Evolutionary conservation across 2,888 invertebrate genomes (phyloP).

Genomic region (Melieria omissa): DNA sequence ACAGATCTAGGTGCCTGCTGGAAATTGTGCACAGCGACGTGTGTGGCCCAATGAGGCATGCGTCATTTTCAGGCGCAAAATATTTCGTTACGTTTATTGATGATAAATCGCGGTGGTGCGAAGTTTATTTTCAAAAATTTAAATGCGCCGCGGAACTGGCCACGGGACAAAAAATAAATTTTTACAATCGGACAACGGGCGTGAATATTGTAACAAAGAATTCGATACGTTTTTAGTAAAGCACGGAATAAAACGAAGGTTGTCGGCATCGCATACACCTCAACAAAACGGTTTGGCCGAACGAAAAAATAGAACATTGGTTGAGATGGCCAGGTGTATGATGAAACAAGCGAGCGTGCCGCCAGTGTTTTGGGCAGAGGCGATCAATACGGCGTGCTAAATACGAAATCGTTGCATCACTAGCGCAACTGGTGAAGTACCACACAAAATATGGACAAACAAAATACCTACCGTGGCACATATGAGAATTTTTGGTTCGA

Average conservation of each 20-base stretch:
- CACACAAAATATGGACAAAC: slow-evolving; percentile 29
- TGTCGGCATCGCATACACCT: slow-evolving; percentile 42
- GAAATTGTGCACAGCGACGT: slow-evolving; percentile 40
- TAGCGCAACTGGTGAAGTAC: slow-evolving; percentile 33
- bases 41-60: slow-evolving; percentile 38
- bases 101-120: slow-evolving; percentile 37
- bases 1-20: slow-evolving; percentile 27
- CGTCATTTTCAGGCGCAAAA: slow-evolving; percentile 25
- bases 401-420: slow-evolving; percentile 40
- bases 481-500: slow-evolving; percentile 32
- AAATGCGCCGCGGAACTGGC: slow-evolving; percentile 30
- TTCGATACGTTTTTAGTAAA: slow-evolving; percentile 40
- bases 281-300: slow-evolving; percentile 47
- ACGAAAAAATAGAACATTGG: slow-evolving; percentile 44
- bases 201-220: slow-evolving; percentile 42
- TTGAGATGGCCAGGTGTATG: slow-evolving; percentile 44
- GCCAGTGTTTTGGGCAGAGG: slow-evolving; percentile 38
- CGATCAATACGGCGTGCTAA: slow-evolving; percentile 38
- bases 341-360: slow-evolving; percentile 44
- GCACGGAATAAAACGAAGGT: slow-evolving; percentile 41
- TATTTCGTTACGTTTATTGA: slow-evolving; percentile 40
- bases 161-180: slow-evolving; percentile 35
- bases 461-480: slow-evolving; percentile 33
- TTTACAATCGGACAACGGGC: slow-evolving; percentile 42
- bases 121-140: slow-evolving; percentile 39